These are phyloP conservation scores for Candoia aspera DNA, from an alignment of 2,113 vertebrate genomes.

Conservation along the genomic window DNA sequence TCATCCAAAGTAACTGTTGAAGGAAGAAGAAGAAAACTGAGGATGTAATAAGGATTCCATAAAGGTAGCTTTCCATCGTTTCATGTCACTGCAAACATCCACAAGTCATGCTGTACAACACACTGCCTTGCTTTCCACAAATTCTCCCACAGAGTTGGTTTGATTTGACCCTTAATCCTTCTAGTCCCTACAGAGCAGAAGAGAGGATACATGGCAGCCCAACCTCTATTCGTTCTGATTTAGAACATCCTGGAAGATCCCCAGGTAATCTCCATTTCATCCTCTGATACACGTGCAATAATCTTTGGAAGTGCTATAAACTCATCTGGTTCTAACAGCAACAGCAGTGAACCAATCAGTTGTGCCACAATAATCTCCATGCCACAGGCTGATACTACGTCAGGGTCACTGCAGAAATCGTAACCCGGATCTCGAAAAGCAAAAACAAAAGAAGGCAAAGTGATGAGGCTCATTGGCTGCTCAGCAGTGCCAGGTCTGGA, in stretches of 20 bases:
- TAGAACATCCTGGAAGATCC: not conserved
- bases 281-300: not conserved
- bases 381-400: not conserved
- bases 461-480: not conserved
- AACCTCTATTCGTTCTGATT: not conserved
- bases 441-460: not conserved
- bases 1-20: conserved; percentile 82
- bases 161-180: not conserved
- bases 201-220: not conserved
- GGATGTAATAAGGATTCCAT: not conserved
- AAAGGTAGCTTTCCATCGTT: not conserved
- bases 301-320: not conserved
- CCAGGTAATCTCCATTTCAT: not conserved
- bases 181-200: conserved; percentile 7
- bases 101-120: not conserved
- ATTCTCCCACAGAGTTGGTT: not conserved
- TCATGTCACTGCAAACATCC: not conserved
- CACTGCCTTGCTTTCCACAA: not conserved
- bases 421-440: not conserved
- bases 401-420: not conserved
- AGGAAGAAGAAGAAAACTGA: not conserved
- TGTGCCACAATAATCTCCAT: not conserved
- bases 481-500: not conserved
- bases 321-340: not conserved
- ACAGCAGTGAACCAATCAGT: not conserved